Conservation (phyloP, 1,140 invertebrate genomes). For the Heliconius hermathena region DNA sequence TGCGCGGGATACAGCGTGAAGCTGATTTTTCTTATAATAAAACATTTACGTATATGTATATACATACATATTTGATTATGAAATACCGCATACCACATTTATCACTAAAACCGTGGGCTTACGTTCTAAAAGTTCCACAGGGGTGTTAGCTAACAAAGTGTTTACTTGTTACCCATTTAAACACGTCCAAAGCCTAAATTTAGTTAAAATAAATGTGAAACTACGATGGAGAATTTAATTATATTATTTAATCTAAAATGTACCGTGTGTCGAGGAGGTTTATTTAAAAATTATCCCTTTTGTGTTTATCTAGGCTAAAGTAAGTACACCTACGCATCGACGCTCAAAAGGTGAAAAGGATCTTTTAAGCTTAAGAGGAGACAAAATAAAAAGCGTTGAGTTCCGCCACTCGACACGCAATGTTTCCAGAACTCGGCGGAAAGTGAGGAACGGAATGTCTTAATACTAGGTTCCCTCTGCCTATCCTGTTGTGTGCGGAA, state of each 20-base stretch:
- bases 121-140: constrained; percentile 15
- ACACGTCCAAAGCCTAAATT: constrained; percentile 15
- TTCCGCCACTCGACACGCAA: too few relatives aligned
- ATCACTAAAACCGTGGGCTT: neutral
- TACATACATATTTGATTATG: neutral
- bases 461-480: too few relatives aligned
- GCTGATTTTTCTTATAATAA: neutral
- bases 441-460: too few relatives aligned
- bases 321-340: neutral
- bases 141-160: neutral
- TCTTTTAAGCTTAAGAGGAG: neutral
- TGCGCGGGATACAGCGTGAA: too few relatives aligned
- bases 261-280: neutral
- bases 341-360: neutral
- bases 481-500: too few relatives aligned
- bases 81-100: constrained; percentile 2
- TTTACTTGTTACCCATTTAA: constrained; percentile 19
- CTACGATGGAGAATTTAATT: constrained; percentile 4
- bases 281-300: constrained; percentile 5
- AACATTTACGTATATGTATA: neutral
- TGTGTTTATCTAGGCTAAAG: neutral
- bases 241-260: constrained; percentile 1
- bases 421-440: too few relatives aligned
- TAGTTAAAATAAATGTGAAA: constrained; percentile 13
- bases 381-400: too few relatives aligned